phyloP scores from a whole-genome alignment of 2,113 vertebrate genomes.

The Sylvilagus bachmani region DNA sequence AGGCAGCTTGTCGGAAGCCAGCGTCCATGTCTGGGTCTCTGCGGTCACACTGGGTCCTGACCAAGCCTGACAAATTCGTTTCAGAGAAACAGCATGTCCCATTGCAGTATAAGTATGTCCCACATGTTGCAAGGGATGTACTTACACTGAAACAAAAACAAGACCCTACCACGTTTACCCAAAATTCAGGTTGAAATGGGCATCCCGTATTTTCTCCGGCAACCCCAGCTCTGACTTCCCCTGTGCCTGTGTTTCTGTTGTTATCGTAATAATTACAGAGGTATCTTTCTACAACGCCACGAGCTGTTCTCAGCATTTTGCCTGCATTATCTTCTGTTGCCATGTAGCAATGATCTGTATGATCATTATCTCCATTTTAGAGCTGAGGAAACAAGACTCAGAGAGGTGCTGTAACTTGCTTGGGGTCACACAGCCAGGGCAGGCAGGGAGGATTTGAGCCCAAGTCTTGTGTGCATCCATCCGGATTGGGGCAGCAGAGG shows the following conservation, averaged over 20 bases:
- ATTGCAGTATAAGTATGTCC: background rate
- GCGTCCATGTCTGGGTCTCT: background rate
- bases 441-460: background rate
- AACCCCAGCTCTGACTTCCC: background rate
- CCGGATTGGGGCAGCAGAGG: background rate
- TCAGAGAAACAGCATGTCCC: background rate
- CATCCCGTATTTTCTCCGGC: background rate
- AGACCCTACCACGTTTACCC: background rate
- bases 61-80: background rate
- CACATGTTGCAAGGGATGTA: background rate
- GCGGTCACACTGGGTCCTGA: background rate
- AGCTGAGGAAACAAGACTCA: constrained; percentile 15
- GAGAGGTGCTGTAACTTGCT: constrained; percentile 7
- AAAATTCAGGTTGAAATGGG: background rate
- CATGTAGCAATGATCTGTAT: background rate
- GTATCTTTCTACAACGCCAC: background rate
- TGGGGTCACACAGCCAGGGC: background rate
- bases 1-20: background rate
- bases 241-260: background rate
- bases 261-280: background rate
- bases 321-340: background rate
- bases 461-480: background rate
- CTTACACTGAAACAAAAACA: background rate
- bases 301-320: constrained; percentile 25
- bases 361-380: constrained; percentile 24